These are phyloP conservation scores for Neopipo cinnamomea DNA, from an alignment of 2,113 vertebrate genomes.

Conservation along the genomic window DNA sequence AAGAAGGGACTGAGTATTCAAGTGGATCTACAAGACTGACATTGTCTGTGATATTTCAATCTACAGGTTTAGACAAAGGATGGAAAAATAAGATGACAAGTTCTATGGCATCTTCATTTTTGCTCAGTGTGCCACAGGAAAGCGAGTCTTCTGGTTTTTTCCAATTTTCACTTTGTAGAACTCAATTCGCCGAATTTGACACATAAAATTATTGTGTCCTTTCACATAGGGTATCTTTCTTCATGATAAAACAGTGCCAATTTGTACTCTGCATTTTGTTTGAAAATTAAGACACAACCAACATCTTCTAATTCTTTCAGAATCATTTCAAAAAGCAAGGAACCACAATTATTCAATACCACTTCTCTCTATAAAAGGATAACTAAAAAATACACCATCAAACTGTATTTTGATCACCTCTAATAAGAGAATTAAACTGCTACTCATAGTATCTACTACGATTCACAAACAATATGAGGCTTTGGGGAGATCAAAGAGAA, in stretches of 20 bases:
- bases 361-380: not conserved
- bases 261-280: not conserved
- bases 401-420: not conserved
- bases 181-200: not conserved
- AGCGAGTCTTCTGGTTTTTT: not conserved
- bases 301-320: not conserved
- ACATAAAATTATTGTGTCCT: not conserved
- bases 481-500: not conserved
- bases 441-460: not conserved
- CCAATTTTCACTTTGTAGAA: not conserved
- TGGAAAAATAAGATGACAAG: not conserved
- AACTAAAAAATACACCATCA: not conserved
- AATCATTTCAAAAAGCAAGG: not conserved
- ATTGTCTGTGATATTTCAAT: not conserved
- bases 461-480: not conserved
- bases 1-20: not conserved
- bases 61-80: not conserved
- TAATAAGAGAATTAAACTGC: not conserved
- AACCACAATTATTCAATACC: not conserved
- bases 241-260: not conserved
- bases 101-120: not conserved
- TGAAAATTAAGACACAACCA: not conserved
- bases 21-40: not conserved
- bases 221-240: not conserved
- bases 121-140: not conserved